Conservation (phyloP, 1,140 invertebrate species). For the Psilanteris sp. region DNA sequence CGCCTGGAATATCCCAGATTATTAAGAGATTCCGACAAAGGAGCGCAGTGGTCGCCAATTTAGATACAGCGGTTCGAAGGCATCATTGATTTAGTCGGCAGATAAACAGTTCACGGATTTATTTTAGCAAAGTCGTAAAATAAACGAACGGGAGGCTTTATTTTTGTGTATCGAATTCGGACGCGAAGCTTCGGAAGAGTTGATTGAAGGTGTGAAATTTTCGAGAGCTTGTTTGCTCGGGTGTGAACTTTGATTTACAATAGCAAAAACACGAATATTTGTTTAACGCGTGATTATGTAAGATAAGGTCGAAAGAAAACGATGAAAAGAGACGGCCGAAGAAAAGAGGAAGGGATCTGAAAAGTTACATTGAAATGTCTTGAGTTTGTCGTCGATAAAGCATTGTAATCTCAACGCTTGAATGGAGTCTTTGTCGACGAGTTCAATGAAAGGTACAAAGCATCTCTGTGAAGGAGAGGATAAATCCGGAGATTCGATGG, state of each 20-base stretch:
- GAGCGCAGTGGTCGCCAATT: slow-evolving; percentile 42
- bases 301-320: slow-evolving; percentile 16
- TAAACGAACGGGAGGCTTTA: background rate
- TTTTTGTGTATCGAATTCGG: background rate
- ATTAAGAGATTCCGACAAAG: slow-evolving; percentile 43
- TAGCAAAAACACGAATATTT: slow-evolving; percentile 28
- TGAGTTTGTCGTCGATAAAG: slow-evolving; percentile 56
- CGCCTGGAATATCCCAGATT: slow-evolving; percentile 12
- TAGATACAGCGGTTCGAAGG: slow-evolving; percentile 35
- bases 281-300: slow-evolving; percentile 40
- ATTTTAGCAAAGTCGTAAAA: slow-evolving; percentile 25
- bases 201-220: slow-evolving; percentile 40
- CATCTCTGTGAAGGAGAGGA: slow-evolving; percentile 38
- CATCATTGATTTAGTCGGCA: slow-evolving; percentile 30
- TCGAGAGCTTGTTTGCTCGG: slow-evolving; percentile 16
- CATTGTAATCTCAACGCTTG: slow-evolving; percentile 47
- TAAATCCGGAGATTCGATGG: slow-evolving; percentile 24
- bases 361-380: slow-evolving; percentile 53
- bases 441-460: slow-evolving; percentile 54
- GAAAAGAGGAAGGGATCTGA: slow-evolving; percentile 15
- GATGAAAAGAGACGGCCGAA: background rate
- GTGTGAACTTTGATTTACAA: slow-evolving; percentile 34
- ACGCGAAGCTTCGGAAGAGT: no score
- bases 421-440: slow-evolving; percentile 45
- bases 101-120: slow-evolving; percentile 18